Evolutionary conservation across 1,140 invertebrate species (phyloP).

Genomic region (Patella vulgata): DNA sequence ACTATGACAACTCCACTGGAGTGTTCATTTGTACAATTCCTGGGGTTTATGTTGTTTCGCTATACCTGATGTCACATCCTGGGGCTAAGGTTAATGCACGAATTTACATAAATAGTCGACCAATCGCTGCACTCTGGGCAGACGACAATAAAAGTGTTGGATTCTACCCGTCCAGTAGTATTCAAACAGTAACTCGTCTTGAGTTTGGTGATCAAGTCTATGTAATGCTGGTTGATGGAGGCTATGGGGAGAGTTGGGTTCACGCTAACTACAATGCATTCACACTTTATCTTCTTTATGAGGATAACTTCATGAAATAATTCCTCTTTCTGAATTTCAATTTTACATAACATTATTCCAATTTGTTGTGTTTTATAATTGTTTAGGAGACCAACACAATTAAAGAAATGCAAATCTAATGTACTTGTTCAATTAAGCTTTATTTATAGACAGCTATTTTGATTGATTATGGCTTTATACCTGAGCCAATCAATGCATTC

Average conservation of each 20-base stretch:
- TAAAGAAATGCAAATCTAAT: too few relatives aligned
- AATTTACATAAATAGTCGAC: slow-evolving; percentile 37
- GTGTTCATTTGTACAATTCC: slow-evolving; percentile 43
- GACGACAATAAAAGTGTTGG: slow-evolving; percentile 40
- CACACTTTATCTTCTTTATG: slow-evolving; percentile 39
- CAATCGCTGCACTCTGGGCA: slow-evolving; percentile 44
- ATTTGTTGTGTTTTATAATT: too few relatives aligned
- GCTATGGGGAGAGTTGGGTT: slow-evolving; percentile 47
- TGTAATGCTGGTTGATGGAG: slow-evolving; percentile 41
- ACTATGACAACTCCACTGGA: slow-evolving; percentile 44
- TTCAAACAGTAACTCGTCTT: slow-evolving; percentile 38
- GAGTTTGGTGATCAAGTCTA: slow-evolving; percentile 46
- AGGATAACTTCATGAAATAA: slow-evolving; percentile 28
- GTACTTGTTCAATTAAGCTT: too few relatives aligned
- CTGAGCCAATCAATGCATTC: too few relatives aligned
- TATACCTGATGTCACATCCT: slow-evolving; percentile 45
- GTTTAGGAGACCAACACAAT: too few relatives aligned
- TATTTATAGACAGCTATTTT: too few relatives aligned
- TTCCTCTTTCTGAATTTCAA: too few relatives aligned
- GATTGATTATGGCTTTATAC: too few relatives aligned
- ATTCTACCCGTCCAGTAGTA: slow-evolving; percentile 44
- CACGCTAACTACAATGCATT: slow-evolving; percentile 48
- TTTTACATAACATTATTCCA: too few relatives aligned
- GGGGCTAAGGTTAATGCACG: slow-evolving; percentile 44
- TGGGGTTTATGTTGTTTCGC: slow-evolving; percentile 40